phyloP scores from a whole-genome alignment of 1,140 invertebrate genomes.

The Kradibia gibbosae region DNA sequence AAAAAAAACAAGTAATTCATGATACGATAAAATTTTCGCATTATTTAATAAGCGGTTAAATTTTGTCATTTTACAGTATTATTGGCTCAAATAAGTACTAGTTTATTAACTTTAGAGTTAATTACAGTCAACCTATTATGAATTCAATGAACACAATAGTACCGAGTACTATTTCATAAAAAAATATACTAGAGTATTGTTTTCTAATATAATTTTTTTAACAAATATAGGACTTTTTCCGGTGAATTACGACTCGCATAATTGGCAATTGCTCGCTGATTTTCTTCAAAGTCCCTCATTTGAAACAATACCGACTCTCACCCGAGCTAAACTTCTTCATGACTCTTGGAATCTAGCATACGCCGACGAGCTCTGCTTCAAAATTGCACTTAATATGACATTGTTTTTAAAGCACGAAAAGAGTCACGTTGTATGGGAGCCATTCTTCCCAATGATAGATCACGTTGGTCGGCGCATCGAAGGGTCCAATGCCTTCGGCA shows the following conservation, averaged over 20 bases:
- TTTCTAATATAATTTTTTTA: no score
- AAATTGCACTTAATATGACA: slow-evolving; percentile 82
- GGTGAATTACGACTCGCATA: slow-evolving; percentile 85
- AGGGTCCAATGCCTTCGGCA: slow-evolving; percentile 75
- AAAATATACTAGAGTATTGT: no score
- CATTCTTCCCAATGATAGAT: slow-evolving; percentile 84
- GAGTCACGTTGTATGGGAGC: slow-evolving; percentile 83
- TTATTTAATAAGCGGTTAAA: no score
- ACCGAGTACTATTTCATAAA: no score
- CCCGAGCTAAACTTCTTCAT: slow-evolving; percentile 82
- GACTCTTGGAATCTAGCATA: slow-evolving; percentile 86
- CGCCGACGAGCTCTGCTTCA: slow-evolving; percentile 81
- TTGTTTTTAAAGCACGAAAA: slow-evolving; percentile 80
- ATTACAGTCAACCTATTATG: no score
- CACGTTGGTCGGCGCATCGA: slow-evolving; percentile 82
- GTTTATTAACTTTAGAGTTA: no score
- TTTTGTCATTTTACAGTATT: no score
- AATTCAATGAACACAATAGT: no score
- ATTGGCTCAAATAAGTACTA: no score
- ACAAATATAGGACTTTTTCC: slow-evolving; percentile 79
- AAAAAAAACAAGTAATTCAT: no score
- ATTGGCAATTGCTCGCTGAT: slow-evolving; percentile 82
- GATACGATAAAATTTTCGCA: no score
- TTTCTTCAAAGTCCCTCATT: slow-evolving; percentile 75
- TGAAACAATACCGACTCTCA: slow-evolving; percentile 78